Base-by-base conservation (phyloP, 1,140 invertebrate species). In the Atta cephalotes region DNA sequence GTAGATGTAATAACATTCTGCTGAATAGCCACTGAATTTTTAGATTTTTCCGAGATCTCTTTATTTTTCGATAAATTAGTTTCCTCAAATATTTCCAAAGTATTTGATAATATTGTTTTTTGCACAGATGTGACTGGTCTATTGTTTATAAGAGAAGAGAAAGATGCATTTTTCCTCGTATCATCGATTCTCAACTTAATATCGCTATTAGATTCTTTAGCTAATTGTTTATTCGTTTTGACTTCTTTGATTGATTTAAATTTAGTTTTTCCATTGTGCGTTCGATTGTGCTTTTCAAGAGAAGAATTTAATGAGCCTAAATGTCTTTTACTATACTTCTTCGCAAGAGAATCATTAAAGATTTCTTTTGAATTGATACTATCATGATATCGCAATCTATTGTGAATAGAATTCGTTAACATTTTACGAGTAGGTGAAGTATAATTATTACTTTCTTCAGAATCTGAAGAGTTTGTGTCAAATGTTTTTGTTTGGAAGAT, bases 391-490 rank as follows among this genome's bases (percentile, higher is more conserved):
- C 16, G 51, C 35, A 28, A 56, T 49, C 28, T 71, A 56, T 39
- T 16, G 56, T 53, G 10, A 18, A 35, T 14, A 28, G 31, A 28
- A 68, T 7, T 78, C 39, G 21, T 53, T 62, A 6, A n/a, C 3
- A 9, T 3, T 28, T 79, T 79, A 31, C 18, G 1, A 49, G 14
- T 49, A 84, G 39, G 14, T 31, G 31, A 16, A 35, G 4, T 79
- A 14, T 68, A 25, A 60, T n/a, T 35, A 25, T 51, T 74, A 10
- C 7, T 14, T 25, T 25, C 10, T 49, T 84, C 65, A 49, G 25
- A 84, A 21, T 74, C 56, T 35, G 66, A 72, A 2, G 60, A 76
- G 16, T 88, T 81, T 18, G 86, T 68, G n/a, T 86, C 12, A 18
- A 80, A 58, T 3, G 53, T 62, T 25, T 70, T 82, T 14, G 87